Percentiles rank a stretch among this genome's conserved stretches.
Conservation (phyloP, 2,797 vertebrate species). For the Oophaga sylvatica region DNA sequence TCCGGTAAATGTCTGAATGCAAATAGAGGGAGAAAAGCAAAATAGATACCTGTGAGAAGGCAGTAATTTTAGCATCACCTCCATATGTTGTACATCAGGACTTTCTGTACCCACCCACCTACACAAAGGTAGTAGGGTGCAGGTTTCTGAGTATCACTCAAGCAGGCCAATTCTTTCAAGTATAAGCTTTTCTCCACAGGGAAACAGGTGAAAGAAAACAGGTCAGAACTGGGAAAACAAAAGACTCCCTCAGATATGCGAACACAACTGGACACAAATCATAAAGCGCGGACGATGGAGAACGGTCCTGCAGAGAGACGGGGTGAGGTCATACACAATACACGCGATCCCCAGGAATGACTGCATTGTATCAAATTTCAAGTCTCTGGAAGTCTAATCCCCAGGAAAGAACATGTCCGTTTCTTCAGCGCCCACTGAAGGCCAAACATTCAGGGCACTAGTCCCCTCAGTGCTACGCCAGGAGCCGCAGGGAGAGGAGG, state of each 20-base stretch:
- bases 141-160: conserved; percentile 55
- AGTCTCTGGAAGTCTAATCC: neutral
- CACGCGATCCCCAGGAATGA: conserved; percentile 38
- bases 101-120: conserved; percentile 59
- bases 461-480: neutral
- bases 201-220: conserved; percentile 63
- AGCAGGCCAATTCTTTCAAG: conserved; percentile 50
- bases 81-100: conserved; percentile 59
- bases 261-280: conserved; percentile 50
- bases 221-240: conserved; percentile 57
- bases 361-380: neutral
- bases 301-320: conserved; percentile 52
- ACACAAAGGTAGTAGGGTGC: conserved; percentile 57
- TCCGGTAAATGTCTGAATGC: conserved; percentile 30
- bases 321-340: conserved; percentile 33
- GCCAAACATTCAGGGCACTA: neutral
- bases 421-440: conserved; percentile 36
- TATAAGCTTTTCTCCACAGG: conserved; percentile 62
- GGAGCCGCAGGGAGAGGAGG: neutral
- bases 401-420: neutral
- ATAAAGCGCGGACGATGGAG: conserved; percentile 47
- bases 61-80: conserved; percentile 55
- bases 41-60: conserved; percentile 62
- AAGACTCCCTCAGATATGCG: conserved; percentile 58
- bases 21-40: conserved; percentile 57